phyloP scores from a whole-genome alignment of 2,113 vertebrate genomes.

The Lutjanus erythropterus region DNA sequence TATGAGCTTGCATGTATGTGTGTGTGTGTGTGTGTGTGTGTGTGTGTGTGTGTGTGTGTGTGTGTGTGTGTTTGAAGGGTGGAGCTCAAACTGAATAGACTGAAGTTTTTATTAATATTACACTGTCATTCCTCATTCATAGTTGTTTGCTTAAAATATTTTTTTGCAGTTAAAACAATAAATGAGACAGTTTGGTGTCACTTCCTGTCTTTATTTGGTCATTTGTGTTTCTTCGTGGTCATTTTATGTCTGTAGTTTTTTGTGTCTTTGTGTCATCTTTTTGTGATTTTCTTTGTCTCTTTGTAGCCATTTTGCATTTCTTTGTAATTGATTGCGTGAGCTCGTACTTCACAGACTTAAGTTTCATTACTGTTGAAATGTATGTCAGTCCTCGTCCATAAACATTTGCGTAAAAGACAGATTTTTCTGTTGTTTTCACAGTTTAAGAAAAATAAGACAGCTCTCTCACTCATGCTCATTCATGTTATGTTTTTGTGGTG shows the following conservation, averaged over 20 bases:
- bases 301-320: no score
- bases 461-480: background rate
- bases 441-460: background rate
- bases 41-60: conserved; percentile 16
- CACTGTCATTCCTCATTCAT: background rate
- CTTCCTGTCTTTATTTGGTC: no score
- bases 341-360: background rate
- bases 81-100: background rate
- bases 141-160: no score
- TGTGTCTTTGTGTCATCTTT: no score
- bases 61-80: conserved; percentile 13
- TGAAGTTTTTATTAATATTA: background rate
- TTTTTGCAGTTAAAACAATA: no score
- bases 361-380: background rate
- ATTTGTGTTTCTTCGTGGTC: no score
- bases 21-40: conserved; percentile 29
- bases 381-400: background rate
- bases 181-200: no score
- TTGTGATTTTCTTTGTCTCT: no score
- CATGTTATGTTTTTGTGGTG: no score
- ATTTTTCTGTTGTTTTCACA: background rate
- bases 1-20: background rate
- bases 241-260: no score
- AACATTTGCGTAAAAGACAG: background rate
- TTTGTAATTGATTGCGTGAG: no score